Evolutionary conservation across 2,797 vertebrate genomes (phyloP).

Genomic region (Rhynchonycteris naso): DNA sequence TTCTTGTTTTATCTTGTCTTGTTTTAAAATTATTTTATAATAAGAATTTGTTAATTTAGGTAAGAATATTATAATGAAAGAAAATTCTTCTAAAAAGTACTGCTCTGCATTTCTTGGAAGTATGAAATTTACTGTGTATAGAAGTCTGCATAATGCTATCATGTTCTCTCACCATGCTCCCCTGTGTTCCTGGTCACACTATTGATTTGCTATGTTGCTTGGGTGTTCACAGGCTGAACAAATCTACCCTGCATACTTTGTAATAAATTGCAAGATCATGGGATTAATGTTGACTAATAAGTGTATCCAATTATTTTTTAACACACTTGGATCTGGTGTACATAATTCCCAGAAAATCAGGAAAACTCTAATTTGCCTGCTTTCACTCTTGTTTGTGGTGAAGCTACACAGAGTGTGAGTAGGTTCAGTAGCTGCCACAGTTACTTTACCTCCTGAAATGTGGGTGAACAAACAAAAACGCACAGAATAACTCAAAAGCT

Average conservation of each 20-base stretch:
- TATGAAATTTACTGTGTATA: neutral
- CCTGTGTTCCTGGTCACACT: neutral
- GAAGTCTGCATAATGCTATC: neutral
- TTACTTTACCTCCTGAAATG: neutral
- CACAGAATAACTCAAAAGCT: neutral
- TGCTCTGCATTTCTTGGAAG: neutral
- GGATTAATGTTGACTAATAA: neutral
- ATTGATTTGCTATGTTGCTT: neutral
- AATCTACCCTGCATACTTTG: neutral
- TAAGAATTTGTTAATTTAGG: neutral
- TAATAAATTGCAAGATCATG: neutral
- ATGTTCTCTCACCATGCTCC: neutral
- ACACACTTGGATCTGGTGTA: neutral
- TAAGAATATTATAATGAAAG: neutral
- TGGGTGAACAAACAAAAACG: neutral
- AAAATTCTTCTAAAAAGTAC: neutral
- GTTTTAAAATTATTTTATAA: conserved; percentile 31
- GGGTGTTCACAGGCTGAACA: neutral
- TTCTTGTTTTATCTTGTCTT: neutral
- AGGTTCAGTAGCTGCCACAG: neutral
- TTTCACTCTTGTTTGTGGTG: neutral
- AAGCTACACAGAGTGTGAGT: neutral
- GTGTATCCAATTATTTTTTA: neutral
- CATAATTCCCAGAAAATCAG: neutral
- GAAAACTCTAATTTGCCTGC: conserved; percentile 18